Percentiles rank a stretch among this genome's conserved stretches.
Conservation (phyloP, 1,140 invertebrate genomes). For the Gyrodactylus bullatarudis region DNA sequence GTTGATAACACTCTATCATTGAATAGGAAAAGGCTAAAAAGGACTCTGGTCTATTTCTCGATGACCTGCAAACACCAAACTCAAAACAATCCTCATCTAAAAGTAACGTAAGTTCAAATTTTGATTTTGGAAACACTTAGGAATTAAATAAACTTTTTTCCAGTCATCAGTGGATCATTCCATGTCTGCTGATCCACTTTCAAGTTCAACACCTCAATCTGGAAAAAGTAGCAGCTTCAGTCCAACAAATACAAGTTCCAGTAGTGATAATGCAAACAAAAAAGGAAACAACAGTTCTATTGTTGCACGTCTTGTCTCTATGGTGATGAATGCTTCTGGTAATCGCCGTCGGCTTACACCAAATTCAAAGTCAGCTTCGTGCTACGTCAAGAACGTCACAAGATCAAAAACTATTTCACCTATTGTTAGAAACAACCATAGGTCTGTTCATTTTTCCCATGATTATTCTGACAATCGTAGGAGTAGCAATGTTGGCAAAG, state of each 20-base stretch:
- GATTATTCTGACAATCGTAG: background rate
- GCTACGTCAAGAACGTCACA: background rate
- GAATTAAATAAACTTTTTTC: too few species aligned
- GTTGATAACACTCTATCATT: too few species aligned
- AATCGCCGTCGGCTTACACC: background rate
- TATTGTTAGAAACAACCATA: background rate
- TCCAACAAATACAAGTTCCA: background rate
- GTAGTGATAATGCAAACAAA: background rate
- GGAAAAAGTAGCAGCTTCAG: background rate
- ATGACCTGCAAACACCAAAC: too few species aligned
- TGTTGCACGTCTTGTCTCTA: background rate
- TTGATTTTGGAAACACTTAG: too few species aligned
- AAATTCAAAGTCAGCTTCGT: too few species aligned
- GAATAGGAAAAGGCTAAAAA: too few species aligned
- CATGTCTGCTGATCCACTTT: background rate
- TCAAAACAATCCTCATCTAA: too few species aligned
- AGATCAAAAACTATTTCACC: background rate
- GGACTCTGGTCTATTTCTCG: too few species aligned
- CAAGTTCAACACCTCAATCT: background rate
- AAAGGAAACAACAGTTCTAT: background rate
- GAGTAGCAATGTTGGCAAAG: background rate
- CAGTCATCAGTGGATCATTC: too few species aligned
- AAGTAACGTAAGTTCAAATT: background rate
- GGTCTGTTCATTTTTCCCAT: background rate
- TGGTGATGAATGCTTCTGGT: background rate